Conservation (phyloP, 2,113 vertebrate genomes). For the Cichladusa arquata region DNA sequence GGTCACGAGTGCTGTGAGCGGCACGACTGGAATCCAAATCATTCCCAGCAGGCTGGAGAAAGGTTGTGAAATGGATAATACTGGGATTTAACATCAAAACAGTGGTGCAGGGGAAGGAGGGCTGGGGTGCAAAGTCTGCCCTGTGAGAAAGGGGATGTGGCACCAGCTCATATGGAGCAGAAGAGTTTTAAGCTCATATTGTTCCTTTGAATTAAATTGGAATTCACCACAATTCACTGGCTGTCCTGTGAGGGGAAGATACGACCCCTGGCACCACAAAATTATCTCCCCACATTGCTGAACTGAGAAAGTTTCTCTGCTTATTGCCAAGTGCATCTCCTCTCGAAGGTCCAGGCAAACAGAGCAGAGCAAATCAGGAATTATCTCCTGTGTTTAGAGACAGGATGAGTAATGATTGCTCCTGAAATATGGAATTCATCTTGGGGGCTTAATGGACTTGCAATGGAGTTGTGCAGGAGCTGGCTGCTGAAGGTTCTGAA, state of each 20-base stretch:
- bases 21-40: background rate
- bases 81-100: fast-evolving
- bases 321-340: background rate
- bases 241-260: background rate
- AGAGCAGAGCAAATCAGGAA: constrained; percentile 40
- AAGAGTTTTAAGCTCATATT: background rate
- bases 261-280: background rate
- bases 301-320: background rate
- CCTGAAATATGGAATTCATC: constrained; percentile 22
- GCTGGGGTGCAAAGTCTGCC: background rate
- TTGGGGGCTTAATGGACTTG: background rate
- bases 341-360: constrained; percentile 5
- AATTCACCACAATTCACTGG: background rate
- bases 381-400: background rate
- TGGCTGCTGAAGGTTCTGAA: background rate
- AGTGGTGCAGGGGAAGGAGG: background rate
- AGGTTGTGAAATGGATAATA: fast-evolving
- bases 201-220: background rate
- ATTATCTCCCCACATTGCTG: fast-evolving
- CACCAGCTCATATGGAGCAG: background rate
- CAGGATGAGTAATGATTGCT: constrained; percentile 36
- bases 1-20: fast-evolving
- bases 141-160: background rate
- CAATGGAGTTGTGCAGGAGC: background rate
- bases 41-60: background rate